Percentiles rank a stretch among this genome's conserved stretches.
Conservation (phyloP, 2,113 vertebrate genomes). For the Cyanistes caeruleus region DNA sequence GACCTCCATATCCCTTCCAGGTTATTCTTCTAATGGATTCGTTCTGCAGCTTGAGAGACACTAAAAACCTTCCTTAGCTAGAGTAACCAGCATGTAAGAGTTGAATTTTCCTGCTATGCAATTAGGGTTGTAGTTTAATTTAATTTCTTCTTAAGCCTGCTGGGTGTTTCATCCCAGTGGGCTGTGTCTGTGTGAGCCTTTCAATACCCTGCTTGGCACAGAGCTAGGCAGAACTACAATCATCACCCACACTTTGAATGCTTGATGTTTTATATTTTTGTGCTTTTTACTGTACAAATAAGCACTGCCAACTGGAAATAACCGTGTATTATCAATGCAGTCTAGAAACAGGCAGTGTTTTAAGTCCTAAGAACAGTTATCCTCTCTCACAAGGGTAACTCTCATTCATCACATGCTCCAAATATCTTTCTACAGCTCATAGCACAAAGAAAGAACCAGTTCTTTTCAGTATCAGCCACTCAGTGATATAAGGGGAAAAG, state of each 20-base stretch:
- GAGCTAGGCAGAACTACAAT: background rate
- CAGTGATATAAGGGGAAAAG: background rate
- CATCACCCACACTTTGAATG: background rate
- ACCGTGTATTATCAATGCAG: background rate
- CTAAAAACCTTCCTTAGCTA: background rate
- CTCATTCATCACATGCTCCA: background rate
- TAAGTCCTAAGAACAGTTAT: background rate
- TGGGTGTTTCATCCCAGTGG: background rate
- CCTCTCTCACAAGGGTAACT: background rate
- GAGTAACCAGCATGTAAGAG: background rate
- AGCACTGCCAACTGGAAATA: background rate
- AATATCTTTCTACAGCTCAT: background rate
- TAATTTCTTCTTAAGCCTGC: background rate
- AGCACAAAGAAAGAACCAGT: background rate
- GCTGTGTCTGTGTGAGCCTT: background rate
- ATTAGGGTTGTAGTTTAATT: background rate
- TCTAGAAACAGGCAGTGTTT: background rate
- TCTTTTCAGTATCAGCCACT: background rate
- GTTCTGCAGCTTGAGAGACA: background rate
- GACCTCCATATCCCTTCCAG: background rate
- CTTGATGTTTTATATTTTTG: background rate
- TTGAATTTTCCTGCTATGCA: background rate
- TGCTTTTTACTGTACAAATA: background rate
- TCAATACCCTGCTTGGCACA: background rate
- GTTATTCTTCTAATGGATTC: background rate